Conservation (phyloP, 2,888 invertebrate species). For the Meiosimyza decipiens region DNA sequence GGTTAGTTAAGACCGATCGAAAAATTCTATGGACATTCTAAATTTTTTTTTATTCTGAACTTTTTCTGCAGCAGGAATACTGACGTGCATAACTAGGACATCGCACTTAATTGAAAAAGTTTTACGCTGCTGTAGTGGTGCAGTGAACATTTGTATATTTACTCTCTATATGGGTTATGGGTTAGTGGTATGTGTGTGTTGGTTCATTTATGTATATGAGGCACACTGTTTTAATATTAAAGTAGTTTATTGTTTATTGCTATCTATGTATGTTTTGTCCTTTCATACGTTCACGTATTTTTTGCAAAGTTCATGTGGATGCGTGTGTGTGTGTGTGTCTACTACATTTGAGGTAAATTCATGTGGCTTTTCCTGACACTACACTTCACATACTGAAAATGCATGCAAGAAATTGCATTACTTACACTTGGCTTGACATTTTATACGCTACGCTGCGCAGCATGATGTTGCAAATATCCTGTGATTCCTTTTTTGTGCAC, state of each 20-base stretch:
- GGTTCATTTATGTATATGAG: background rate
- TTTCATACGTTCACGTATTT: too few species aligned
- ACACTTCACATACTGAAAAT: too few species aligned
- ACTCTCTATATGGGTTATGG: background rate
- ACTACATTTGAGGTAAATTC: too few species aligned
- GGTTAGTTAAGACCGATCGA: too few species aligned
- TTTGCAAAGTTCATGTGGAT: too few species aligned
- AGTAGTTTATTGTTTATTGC: background rate
- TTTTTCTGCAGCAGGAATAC: background rate
- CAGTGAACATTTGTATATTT: background rate
- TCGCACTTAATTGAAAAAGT: constrained; percentile 50
- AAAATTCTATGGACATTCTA: too few species aligned
- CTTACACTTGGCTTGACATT: constrained; percentile 1
- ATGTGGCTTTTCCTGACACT: too few species aligned
- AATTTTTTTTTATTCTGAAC: too few species aligned
- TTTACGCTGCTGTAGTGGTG: constrained; percentile 39
- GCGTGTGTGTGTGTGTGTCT: too few species aligned
- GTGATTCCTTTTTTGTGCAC: constrained; percentile 24
- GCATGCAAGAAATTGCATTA: too few species aligned
- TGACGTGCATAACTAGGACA: constrained; percentile 44
- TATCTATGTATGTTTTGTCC: too few species aligned
- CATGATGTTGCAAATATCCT: constrained; percentile 32
- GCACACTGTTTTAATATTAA: background rate
- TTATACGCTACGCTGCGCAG: constrained; percentile 23
- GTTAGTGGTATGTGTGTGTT: background rate